Evolutionary conservation across 1,140 invertebrate species (phyloP), one percentile per base, ranked within the genome.

Genomic region (Macrosteles quadrilineatus): DNA sequence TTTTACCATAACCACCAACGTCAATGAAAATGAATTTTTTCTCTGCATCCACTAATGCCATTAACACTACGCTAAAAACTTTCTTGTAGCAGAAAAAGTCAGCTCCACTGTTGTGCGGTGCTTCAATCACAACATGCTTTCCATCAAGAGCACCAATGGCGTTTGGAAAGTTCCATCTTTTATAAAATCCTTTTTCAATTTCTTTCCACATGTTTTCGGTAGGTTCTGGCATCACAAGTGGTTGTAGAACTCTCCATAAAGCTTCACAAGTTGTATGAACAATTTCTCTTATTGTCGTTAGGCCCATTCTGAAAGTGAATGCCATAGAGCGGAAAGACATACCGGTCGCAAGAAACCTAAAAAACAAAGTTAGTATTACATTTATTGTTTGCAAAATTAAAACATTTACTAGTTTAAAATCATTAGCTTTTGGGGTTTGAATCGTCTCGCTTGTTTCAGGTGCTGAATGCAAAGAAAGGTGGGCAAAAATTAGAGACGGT

Each of bases 61-160:
- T 69, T 21, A 86, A 72, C 30, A 85, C 81, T 53, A 84, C 79
- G 63, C 80, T 83, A 75, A 40, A 40, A 17, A 40, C 6, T 40
- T 40, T 40, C 17, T 40, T 40, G 36, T 40, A 40, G 17, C 36
- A 80, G 81, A 63, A 72, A 78, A 29, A 76, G 72, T 67, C 84
- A 85, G 71, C 84, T 84, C 73, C 85, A 85, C 47, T 76, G 82
- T 78, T 77, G 85, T 17, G 77, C 72, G 82, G 81, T 1, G 67
- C 72, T 72, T 77, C 66, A 32, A 83, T 80, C 1, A 75, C 64
- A 29, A 85, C 62, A 73, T 86, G 82, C 66, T 84, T 85, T 1
- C 83, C 82, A 75, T 84, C 82, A 3, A 82, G 67, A 27, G 81
- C 75, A 1, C 80, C 80, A 17, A 80, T n/a, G n/a, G n/a, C n/a